Evolutionary conservation across 35 echinoderm and acorn worm genomes (phyloP).

Genomic region (Lytechinus pictus): DNA sequence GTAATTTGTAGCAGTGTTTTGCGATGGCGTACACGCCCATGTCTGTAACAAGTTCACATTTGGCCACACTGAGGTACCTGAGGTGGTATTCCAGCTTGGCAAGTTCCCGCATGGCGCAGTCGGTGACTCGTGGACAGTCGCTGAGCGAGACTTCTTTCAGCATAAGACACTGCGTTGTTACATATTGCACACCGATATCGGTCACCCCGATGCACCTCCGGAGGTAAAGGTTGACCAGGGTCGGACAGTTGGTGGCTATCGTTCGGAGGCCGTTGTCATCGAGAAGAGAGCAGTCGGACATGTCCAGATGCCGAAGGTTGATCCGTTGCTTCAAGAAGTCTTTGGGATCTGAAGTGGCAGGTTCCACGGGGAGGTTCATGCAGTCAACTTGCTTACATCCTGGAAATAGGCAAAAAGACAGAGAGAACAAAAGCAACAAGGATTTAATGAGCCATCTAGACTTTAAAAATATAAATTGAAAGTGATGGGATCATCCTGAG

Average conservation of each 20-base stretch:
- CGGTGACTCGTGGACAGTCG: slow-evolving; percentile 90
- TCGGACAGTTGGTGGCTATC: slow-evolving; percentile 91
- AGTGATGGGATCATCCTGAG: background rate
- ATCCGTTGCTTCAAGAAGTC: slow-evolving; percentile 76
- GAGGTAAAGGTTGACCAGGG: slow-evolving; percentile 87
- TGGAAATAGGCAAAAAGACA: slow-evolving; percentile 38
- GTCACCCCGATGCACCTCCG: slow-evolving; percentile 77
- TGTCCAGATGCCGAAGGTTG: slow-evolving; percentile 84
- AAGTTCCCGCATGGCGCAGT: slow-evolving; percentile 84
- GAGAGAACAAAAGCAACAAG: background rate
- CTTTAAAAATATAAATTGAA: too few species aligned
- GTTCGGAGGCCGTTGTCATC: slow-evolving; percentile 90
- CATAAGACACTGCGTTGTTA: slow-evolving; percentile 83
- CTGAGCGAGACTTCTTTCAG: slow-evolving; percentile 87
- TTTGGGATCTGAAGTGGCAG: slow-evolving; percentile 52
- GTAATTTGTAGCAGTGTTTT: slow-evolving; percentile 78
- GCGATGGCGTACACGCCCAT: slow-evolving; percentile 86
- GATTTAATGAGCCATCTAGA: background rate
- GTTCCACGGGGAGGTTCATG: slow-evolving; percentile 71
- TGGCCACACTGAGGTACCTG: slow-evolving; percentile 92
- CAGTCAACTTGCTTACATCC: slow-evolving; percentile 79
- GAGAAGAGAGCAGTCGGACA: slow-evolving; percentile 86
- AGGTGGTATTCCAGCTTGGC: slow-evolving; percentile 85
- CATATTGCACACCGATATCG: slow-evolving; percentile 88
- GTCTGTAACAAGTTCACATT: slow-evolving; percentile 96